Evolutionary conservation across 2,888 invertebrate species (phyloP).

Genomic region (Gymnoscelis rufifasciata): DNA sequence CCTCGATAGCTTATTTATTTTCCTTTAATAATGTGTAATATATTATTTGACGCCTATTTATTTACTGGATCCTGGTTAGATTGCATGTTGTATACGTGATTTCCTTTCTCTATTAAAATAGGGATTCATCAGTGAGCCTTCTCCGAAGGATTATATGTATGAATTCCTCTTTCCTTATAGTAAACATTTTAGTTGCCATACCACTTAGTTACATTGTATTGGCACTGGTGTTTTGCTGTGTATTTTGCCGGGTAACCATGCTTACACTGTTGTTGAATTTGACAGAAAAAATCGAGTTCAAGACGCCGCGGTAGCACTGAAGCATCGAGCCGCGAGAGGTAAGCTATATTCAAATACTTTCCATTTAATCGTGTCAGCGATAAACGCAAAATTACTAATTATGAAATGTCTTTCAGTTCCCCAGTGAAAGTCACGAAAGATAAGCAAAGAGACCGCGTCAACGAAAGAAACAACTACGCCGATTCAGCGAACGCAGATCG

Average conservation of each 20-base stretch:
- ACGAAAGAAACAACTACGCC: conserved; percentile 54
- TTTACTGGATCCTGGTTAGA: conserved; percentile 56
- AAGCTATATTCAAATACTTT: conserved; percentile 24
- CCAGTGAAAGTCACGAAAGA: conserved; percentile 58
- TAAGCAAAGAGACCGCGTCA: conserved; percentile 51
- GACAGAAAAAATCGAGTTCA: conserved; percentile 71
- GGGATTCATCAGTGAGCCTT: conserved; percentile 44
- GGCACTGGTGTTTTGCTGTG: conserved; percentile 71
- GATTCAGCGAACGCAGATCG: conserved; percentile 60
- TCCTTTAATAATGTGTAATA: conserved; percentile 39
- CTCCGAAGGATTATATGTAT: conserved; percentile 34
- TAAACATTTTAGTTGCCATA: conserved; percentile 66
- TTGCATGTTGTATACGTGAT: conserved; percentile 65
- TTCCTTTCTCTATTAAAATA: conserved; percentile 40
- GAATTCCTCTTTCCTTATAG: conserved; percentile 52
- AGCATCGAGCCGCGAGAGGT: conserved; percentile 63
- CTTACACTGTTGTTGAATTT: conserved; percentile 50
- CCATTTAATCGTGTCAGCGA: no score
- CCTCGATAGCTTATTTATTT: conserved; percentile 61
- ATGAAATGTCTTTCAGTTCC: no score
- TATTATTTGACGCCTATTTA: conserved; percentile 50
- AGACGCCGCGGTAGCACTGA: conserved; percentile 63
- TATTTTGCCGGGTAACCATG: conserved; percentile 31
- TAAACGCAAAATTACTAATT: no score
- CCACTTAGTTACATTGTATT: conserved; percentile 76